A percentile compares a stretch with the other conserved stretches of the same genome.
These are phyloP conservation scores for Epirrita christyi DNA, from an alignment of 2,888 invertebrate genomes.

Conservation along the genomic window DNA sequence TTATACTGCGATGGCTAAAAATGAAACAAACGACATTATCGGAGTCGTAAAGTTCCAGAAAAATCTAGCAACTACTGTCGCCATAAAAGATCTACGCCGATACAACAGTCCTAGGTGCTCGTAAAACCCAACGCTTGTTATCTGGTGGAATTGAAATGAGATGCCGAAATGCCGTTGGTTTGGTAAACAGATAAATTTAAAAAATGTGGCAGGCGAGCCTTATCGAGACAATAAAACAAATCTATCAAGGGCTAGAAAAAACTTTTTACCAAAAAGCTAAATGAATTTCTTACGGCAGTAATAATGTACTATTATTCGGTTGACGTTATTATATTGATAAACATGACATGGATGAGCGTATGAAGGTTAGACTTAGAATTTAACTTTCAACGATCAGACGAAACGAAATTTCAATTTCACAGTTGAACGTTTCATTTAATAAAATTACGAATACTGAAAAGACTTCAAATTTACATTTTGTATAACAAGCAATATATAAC, in stretches of 20 bases:
- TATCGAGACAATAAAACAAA: slow-evolving; percentile 1
- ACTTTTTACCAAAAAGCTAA: too few relatives aligned
- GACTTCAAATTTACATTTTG: slow-evolving; percentile 15
- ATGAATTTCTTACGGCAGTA: too few relatives aligned
- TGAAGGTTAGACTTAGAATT: slow-evolving; percentile 31
- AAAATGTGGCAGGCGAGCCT: slow-evolving; percentile 3
- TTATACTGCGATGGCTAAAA: slow-evolving; percentile 28
- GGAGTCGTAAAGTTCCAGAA: slow-evolving; percentile 43
- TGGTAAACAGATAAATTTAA: slow-evolving; percentile 22
- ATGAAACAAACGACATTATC: slow-evolving; percentile 28
- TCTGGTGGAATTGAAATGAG: slow-evolving; percentile 51
- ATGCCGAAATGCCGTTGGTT: slow-evolving; percentile 40
- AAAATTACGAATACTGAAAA: slow-evolving; percentile 27
- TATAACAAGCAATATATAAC: slow-evolving; percentile 5
- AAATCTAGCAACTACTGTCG: slow-evolving; percentile 43
- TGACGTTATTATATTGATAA: neutral
- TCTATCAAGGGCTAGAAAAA: neutral
- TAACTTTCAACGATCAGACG: slow-evolving; percentile 28
- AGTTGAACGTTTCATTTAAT: slow-evolving; percentile 27
- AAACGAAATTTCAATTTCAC: slow-evolving; percentile 30
- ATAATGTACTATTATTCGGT: too few relatives aligned
- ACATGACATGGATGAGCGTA: slow-evolving; percentile 15
- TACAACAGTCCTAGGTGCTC: slow-evolving; percentile 56
- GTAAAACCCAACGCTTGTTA: slow-evolving; percentile 69
- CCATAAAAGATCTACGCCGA: slow-evolving; percentile 47